Percentiles rank a stretch among this genome's conserved stretches.
Evolutionary conservation across 1,140 invertebrate species (phyloP).

Genomic region (Drosophila miranda): DNA sequence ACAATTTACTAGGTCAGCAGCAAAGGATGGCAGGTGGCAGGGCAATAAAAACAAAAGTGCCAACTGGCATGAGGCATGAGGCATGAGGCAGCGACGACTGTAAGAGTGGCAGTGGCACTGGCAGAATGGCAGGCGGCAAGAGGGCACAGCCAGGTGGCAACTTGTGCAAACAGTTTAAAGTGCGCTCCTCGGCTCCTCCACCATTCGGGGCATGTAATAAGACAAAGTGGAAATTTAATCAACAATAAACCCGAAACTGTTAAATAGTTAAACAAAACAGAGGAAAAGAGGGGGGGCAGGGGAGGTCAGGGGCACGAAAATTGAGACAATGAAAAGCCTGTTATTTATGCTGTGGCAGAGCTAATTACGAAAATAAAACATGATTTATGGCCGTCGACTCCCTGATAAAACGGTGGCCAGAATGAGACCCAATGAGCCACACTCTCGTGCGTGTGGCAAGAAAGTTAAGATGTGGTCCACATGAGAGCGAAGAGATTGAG

Average conservation of each 20-base stretch:
- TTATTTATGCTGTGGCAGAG: conserved; percentile 73
- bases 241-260: conserved; percentile 61
- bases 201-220: conserved; percentile 32
- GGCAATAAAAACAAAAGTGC: conserved; percentile 60
- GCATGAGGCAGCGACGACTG: neutral
- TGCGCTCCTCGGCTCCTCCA: conserved; percentile 20
- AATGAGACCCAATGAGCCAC: conserved; percentile 3
- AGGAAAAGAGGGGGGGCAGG: conserved; percentile 1
- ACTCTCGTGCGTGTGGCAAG: conserved; percentile 6
- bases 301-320: conserved; percentile 17
- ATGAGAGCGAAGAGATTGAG: conserved; percentile 22
- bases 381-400: conserved; percentile 61
- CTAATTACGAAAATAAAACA: conserved; percentile 79
- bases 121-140: conserved; percentile 13
- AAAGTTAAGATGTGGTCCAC: conserved; percentile 46
- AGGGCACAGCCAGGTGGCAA: conserved; percentile 23
- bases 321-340: conserved; percentile 74
- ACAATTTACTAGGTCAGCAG: conserved; percentile 69
- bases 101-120: conserved; percentile 35
- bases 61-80: conserved; percentile 37
- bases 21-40: conserved; percentile 53
- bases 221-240: conserved; percentile 67
- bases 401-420: conserved; percentile 42
- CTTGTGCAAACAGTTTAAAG: conserved; percentile 67
- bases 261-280: conserved; percentile 53